Evolutionary conservation across 2,797 vertebrate genomes (phyloP), one percentile per base, ranked within the genome.

Genomic region (Brotula barbata): DNA sequence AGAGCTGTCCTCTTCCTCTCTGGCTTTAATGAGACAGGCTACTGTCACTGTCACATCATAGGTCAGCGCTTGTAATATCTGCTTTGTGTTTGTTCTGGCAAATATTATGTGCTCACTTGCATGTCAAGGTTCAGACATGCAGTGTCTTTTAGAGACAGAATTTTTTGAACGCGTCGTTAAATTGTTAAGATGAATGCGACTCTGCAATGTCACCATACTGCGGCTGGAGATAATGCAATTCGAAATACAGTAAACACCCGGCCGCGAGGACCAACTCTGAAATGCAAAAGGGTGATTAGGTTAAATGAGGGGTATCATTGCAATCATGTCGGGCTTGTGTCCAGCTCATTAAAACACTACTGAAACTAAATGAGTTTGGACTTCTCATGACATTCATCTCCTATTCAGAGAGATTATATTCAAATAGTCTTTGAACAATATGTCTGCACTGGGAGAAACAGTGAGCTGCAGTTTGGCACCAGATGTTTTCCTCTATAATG

Each of bases 1-100:
- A 44, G 37, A 68, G 64, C 52, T 61, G 50, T 40, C 39, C 73
- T 62, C 45, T 57, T 60, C 39, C 40, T 68, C 56, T 54, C 43
- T 22, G 58, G 45, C 64, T 78, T 77, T 89, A 87, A 90, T 88
- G 84, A 89, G 83, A 81, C 81, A 71, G 75, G 60, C 75, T 68
- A 64, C 80, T 88, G 82, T 86, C 84, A 87, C 64, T 71, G 66
- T 63, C 78, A 81, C 73, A 88, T 82, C 70, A 75, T 70, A 84
- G 80, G 84, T 77, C 51, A 74, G 60, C 67, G 65, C 78, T 64
- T 74, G 78, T 86, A 86, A 86, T 80, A 85, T 77, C 86, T 66
- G 42, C 47, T 47, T 46, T 61, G 65, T 68, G 71, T 71, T 64
- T 86, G 84, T 78, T 74, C 73, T 71, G 54, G 77, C 71, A 81